Conservation (phyloP, 2,113 vertebrate genomes). For the Pseudopipra pipra region DNA sequence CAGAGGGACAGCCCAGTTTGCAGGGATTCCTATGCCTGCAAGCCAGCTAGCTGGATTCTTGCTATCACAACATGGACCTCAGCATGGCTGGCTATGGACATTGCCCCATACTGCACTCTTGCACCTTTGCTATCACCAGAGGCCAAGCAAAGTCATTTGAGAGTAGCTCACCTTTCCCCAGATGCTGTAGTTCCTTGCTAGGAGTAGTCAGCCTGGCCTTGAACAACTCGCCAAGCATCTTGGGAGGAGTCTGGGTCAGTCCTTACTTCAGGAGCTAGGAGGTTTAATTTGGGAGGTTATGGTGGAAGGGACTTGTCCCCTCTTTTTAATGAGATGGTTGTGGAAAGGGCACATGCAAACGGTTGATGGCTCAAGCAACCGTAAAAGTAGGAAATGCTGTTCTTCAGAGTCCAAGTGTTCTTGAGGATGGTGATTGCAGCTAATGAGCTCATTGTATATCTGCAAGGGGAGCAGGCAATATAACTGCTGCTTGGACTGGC, state of each 20-base stretch:
- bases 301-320: neutral
- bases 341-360: neutral
- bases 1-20: neutral
- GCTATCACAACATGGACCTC: accelerated
- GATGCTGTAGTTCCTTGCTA: neutral
- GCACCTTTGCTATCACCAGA: neutral
- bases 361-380: neutral
- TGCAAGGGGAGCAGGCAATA: neutral
- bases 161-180: neutral
- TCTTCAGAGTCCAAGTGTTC: neutral
- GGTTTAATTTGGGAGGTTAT: neutral
- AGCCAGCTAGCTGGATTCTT: neutral
- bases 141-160: neutral
- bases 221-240: neutral
- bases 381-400: neutral
- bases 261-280: neutral
- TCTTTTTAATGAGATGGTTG: neutral
- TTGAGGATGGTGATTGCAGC: neutral
- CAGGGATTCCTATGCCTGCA: neutral
- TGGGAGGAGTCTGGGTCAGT: neutral
- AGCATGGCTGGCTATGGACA: neutral
- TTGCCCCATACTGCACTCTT: neutral
- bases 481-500: neutral
- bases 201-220: neutral
- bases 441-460: neutral